phyloP scores from a whole-genome alignment of 2,113 vertebrate species.

The Ophthalmolycus amberensis region DNA sequence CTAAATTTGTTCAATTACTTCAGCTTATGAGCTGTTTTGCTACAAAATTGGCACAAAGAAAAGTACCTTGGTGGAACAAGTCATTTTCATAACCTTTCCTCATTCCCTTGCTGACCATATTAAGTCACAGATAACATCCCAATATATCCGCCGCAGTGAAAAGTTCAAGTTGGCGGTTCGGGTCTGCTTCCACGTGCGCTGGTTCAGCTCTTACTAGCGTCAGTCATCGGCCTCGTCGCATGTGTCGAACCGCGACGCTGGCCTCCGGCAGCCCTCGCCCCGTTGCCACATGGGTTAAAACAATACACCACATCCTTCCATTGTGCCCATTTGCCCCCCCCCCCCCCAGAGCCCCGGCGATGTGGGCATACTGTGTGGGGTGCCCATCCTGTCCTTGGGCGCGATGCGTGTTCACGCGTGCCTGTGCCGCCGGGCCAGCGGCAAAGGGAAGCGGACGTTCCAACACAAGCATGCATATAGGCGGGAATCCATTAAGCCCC shows the following conservation, averaged over 20 bases:
- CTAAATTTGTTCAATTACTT: conserved; percentile 34
- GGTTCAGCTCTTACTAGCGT: conserved; percentile 37
- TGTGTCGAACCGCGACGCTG: conserved; percentile 59
- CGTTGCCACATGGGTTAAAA: conserved; percentile 55
- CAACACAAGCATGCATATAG: conserved; percentile 69
- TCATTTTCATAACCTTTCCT: conserved; percentile 26
- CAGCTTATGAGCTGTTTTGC: background rate
- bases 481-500: conserved; percentile 76
- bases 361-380: conserved; percentile 51
- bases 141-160: background rate
- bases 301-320: conserved; percentile 80
- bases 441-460: conserved; percentile 70
- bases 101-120: conserved; percentile 39
- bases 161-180: conserved; percentile 45
- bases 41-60: conserved; percentile 15
- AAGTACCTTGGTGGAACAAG: conserved; percentile 18
- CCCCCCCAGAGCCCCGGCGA: conserved; percentile 7
- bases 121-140: conserved; percentile 31
- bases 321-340: conserved; percentile 66
- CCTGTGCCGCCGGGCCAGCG: conserved; percentile 11
- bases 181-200: conserved; percentile 33
- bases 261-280: conserved; percentile 53
- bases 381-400: conserved; percentile 71
- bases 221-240: conserved; percentile 72
- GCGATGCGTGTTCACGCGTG: conserved; percentile 60